A percentile compares a stretch with the other conserved stretches of the same genome.
These are phyloP conservation scores for Hyles euphorbiae DNA, from an alignment of 1,140 invertebrate genomes.

Conservation along the genomic window DNA sequence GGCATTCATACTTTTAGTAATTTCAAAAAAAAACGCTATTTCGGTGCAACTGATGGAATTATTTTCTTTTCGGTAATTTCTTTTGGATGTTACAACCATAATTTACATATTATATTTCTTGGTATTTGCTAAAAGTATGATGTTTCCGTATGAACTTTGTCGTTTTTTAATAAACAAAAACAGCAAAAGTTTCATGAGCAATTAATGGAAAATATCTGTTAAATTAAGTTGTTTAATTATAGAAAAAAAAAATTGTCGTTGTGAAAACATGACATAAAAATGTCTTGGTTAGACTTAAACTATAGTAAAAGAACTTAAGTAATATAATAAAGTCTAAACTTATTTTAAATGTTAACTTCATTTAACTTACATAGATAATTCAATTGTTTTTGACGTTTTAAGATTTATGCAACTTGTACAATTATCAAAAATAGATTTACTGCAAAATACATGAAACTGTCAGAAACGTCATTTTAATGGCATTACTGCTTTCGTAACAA, in stretches of 20 bases:
- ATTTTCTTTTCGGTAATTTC: no score
- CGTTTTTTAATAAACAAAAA: constrained; percentile 5
- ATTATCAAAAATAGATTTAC: no score
- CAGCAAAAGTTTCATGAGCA: background rate
- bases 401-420: no score
- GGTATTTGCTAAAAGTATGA: background rate
- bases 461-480: no score
- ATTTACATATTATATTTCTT: background rate
- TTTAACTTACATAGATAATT: background rate
- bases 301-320: constrained; percentile 1
- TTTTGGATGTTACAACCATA: background rate
- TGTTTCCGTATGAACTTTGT: background rate
- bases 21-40: no score
- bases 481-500: no score
- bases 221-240: background rate
- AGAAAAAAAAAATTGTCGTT: background rate
- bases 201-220: background rate
- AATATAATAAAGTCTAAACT: constrained; percentile 5
- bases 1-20: no score
- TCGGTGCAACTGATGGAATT: no score
- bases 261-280: no score
- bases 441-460: no score
- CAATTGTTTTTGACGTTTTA: no score
- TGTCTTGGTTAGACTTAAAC: background rate
- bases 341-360: background rate